Evolutionary conservation across 2,888 invertebrate genomes (phyloP).

Genomic region (Eubasilissa splendida): DNA sequence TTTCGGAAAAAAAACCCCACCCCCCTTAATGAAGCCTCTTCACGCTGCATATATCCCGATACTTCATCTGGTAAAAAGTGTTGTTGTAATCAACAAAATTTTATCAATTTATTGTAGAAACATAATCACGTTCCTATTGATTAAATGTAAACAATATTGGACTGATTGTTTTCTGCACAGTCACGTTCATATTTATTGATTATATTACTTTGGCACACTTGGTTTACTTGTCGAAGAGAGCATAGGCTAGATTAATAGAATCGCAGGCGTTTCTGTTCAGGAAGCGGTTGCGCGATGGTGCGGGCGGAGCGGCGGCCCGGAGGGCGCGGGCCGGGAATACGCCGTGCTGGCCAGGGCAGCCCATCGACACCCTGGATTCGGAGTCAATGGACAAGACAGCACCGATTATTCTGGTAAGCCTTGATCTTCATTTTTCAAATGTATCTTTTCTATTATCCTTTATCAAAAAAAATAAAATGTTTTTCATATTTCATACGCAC

Average conservation of each 20-base stretch:
- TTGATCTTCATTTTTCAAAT: neutral
- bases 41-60: too few species aligned
- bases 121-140: too few species aligned
- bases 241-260: constrained; percentile 59
- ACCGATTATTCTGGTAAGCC: constrained; percentile 54
- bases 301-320: constrained; percentile 62
- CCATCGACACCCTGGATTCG: constrained; percentile 43
- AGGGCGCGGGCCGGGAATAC: constrained; percentile 46
- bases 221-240: neutral
- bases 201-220: neutral
- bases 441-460: neutral
- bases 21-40: too few species aligned
- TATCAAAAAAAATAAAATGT: too few species aligned
- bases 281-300: constrained; percentile 73
- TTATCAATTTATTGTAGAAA: too few species aligned
- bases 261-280: constrained; percentile 69
- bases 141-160: too few species aligned
- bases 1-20: too few species aligned
- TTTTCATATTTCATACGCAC: too few species aligned
- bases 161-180: neutral
- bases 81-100: too few species aligned
- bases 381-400: constrained; percentile 53
- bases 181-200: neutral
- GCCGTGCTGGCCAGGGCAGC: constrained; percentile 44
- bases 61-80: too few species aligned